Conservation (phyloP, 2,888 invertebrate species). For the Drosophila macrospina region DNA sequence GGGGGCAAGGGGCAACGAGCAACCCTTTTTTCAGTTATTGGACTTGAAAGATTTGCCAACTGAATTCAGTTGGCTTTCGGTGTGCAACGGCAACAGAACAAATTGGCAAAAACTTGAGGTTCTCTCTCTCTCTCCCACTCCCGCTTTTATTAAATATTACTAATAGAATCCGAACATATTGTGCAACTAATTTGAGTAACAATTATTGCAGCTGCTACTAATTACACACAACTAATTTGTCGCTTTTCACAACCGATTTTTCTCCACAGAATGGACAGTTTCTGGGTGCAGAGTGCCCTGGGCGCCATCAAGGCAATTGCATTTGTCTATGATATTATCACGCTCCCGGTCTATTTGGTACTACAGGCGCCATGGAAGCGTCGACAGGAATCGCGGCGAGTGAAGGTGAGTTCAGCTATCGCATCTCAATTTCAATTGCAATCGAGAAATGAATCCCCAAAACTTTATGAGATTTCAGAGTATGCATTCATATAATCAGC, state of each 20-base stretch:
- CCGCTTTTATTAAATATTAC: too few relatives aligned
- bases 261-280: conserved; percentile 87
- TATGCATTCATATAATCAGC: background rate
- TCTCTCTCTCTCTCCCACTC: too few relatives aligned
- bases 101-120: conserved; percentile 12
- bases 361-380: conserved; percentile 95
- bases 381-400: conserved; percentile 90
- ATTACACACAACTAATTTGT: conserved; percentile 8
- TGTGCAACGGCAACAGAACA: conserved; percentile 56
- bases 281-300: conserved; percentile 90
- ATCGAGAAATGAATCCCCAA: background rate
- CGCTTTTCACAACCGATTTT: conserved; percentile 11
- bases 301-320: conserved; percentile 92
- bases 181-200: conserved; percentile 13
- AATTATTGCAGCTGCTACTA: conserved; percentile 21
- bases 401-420: conserved; percentile 88
- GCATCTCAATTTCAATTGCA: background rate
- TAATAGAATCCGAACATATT: conserved; percentile 3
- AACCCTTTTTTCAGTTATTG: conserved; percentile 52
- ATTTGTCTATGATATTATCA: conserved; percentile 95
- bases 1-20: conserved; percentile 12
- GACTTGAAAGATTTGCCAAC: conserved; percentile 59
- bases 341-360: conserved; percentile 95
- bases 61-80: conserved; percentile 66
- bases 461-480: background rate